A percentile compares a stretch with the other conserved stretches of the same genome.
Evolutionary conservation across 2,113 vertebrate genomes (phyloP).

Genomic region (Petaurus breviceps): DNA sequence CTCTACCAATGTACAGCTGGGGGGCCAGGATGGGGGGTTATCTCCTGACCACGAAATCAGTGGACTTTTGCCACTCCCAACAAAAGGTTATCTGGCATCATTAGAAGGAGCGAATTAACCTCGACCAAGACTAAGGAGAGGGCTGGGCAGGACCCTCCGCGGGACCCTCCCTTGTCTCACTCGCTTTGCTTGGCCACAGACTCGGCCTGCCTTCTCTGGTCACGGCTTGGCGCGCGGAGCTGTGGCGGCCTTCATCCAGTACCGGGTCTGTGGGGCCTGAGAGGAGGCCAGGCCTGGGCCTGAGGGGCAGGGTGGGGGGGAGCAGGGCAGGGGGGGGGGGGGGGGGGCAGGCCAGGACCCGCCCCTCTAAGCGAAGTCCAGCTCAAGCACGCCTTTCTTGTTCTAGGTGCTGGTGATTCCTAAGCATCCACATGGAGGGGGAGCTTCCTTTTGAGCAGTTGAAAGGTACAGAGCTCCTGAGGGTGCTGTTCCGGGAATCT

Average conservation of each 20-base stretch:
- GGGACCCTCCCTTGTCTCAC: background rate
- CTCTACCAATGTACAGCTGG: background rate
- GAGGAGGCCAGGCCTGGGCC: no score
- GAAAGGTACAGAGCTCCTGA: background rate
- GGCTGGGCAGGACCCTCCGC: no score
- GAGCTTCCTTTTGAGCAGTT: background rate
- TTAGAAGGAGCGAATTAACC: no score
- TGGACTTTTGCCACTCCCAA: background rate
- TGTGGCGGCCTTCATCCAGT: no score
- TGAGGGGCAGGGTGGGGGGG: no score
- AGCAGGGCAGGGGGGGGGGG: background rate
- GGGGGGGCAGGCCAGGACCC: background rate
- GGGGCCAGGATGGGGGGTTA: no score
- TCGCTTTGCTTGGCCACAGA: no score
- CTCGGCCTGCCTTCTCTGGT: background rate
- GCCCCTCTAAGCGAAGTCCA: background rate
- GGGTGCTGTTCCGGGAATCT: fast-evolving
- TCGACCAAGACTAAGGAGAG: no score
- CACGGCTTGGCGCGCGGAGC: no score
- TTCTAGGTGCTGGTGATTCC: background rate
- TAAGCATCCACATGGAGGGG: background rate
- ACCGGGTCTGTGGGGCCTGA: background rate
- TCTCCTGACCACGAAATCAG: background rate
- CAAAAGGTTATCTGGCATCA: no score
- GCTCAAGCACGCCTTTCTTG: background rate